Base-by-base conservation (phyloP, 2,797 vertebrate genomes). In the Bradypodion pumilum region DNA sequence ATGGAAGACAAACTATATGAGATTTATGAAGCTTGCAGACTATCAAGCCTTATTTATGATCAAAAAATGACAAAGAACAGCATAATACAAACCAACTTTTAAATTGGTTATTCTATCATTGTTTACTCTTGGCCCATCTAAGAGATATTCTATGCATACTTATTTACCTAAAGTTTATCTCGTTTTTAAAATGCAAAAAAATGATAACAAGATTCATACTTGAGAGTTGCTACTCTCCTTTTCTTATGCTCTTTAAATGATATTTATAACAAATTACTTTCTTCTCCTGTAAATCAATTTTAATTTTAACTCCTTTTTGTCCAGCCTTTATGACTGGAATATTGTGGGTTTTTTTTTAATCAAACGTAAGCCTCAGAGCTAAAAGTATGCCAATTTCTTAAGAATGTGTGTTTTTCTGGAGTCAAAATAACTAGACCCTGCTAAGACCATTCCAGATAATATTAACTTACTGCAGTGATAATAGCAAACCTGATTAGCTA, bases 401-500 rank as follows among this genome's bases (percentile, higher is more conserved):
- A 76, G 0, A 74, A 21, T 2, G 37, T 13, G 2, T 88, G n/a
- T 32, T 81, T 84, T 16, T 86, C n/a, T 66, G n/a, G 16, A 13
- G 76, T 5, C 21, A 59, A 2, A 4, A 4, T 37, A 87, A 87
- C 69, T 59, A 88, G 74, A 79, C 86, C 68, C 32, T 3, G 63
- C 29, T 56, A 56, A 56, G 21, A 56, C 5, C 15, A 56, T 16
- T 21, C 52, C 13, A 56, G 52, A 52, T 56, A 21, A 21, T 56
- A 56, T 56, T 56, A 21, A 19, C 15, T 19, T 56, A 3, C 0
- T 25, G 74, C 32, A 65, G 25, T 35, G 2, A 56, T 49, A 89
- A 84, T 88, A 85, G 27, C 65, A 0, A 89, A 60, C 37, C 49
- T 1, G 12, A 82, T 49, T 82, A 87, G 70, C 6, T 1, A 52